These are phyloP conservation scores for Philereme vetulata DNA, from an alignment of 2,888 invertebrate genomes.

Conservation along the genomic window DNA sequence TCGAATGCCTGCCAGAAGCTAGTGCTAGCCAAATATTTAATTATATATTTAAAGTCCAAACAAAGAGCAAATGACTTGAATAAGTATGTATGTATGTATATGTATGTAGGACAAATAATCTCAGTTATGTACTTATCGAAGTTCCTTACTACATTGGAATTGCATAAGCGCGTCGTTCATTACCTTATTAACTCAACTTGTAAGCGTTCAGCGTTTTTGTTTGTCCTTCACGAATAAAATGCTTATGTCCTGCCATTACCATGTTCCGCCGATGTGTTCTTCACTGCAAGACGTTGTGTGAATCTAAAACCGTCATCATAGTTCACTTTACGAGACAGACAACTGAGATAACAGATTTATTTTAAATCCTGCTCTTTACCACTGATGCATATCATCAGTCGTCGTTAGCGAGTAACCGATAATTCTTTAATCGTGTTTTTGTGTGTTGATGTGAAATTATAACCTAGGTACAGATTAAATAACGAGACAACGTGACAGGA, in stretches of 20 bases:
- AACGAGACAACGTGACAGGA: neutral
- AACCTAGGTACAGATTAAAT: neutral
- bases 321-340: neutral
- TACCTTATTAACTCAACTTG: constrained; percentile 60
- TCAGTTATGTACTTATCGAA: constrained; percentile 32
- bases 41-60: constrained; percentile 27
- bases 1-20: constrained; percentile 12
- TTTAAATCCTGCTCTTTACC: neutral
- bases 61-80: constrained; percentile 36
- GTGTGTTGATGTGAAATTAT: neutral
- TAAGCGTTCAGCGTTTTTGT: constrained; percentile 65
- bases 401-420: neutral
- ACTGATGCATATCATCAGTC: neutral
- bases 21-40: constrained; percentile 8
- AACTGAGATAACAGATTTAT: neutral
- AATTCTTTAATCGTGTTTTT: neutral
- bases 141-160: constrained; percentile 45
- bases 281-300: constrained; percentile 49
- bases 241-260: constrained; percentile 55
- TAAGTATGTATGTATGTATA: constrained; percentile 40
- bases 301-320: constrained; percentile 43
- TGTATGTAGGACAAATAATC: constrained; percentile 46
- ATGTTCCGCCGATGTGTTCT: constrained; percentile 65
- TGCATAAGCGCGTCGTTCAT: constrained; percentile 45
- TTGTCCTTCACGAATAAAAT: constrained; percentile 69